A percentile compares a stretch with the other conserved stretches of the same genome.
These are phyloP conservation scores for Microcaecilia unicolor DNA, from an alignment of 2,797 vertebrate species.

Conservation along the genomic window DNA sequence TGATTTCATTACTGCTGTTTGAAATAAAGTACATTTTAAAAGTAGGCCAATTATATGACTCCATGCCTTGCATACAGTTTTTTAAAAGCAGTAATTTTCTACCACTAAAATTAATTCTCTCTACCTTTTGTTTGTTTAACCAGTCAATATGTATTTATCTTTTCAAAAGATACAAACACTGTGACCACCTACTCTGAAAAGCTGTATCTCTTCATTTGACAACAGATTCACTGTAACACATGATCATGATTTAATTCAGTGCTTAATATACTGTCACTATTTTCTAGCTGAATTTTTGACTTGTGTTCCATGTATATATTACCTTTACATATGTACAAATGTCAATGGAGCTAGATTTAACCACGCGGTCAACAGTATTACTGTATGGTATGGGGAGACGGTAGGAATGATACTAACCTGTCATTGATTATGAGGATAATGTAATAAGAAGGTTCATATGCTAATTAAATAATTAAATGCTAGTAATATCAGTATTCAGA, in stretches of 20 bases:
- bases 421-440: too few species aligned
- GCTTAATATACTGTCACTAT: too few species aligned
- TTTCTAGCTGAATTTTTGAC: too few species aligned
- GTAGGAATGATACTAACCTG: too few species aligned
- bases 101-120: slow-evolving; percentile 33
- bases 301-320: too few species aligned
- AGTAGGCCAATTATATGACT: slow-evolving; percentile 25
- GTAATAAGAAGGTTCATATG: too few species aligned
- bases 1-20: slow-evolving; percentile 27
- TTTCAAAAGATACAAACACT: slow-evolving; percentile 5
- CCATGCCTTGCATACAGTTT: slow-evolving; percentile 18
- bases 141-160: slow-evolving; percentile 4
- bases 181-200: background rate
- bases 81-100: slow-evolving; percentile 31
- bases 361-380: too few species aligned
- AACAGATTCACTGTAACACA: background rate
- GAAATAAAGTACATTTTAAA: slow-evolving; percentile 30
- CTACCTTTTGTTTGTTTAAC: slow-evolving; percentile 18
- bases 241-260: background rate
- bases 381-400: too few species aligned
- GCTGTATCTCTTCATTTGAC: background rate
- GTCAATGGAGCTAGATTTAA: too few species aligned
- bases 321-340: too few species aligned
- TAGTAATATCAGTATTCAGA: too few species aligned
- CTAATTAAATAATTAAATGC: too few species aligned